Percentiles rank a stretch among this genome's conserved stretches.
Conservation (phyloP, 2,888 invertebrate genomes). For the Lasius fuliginosus region DNA sequence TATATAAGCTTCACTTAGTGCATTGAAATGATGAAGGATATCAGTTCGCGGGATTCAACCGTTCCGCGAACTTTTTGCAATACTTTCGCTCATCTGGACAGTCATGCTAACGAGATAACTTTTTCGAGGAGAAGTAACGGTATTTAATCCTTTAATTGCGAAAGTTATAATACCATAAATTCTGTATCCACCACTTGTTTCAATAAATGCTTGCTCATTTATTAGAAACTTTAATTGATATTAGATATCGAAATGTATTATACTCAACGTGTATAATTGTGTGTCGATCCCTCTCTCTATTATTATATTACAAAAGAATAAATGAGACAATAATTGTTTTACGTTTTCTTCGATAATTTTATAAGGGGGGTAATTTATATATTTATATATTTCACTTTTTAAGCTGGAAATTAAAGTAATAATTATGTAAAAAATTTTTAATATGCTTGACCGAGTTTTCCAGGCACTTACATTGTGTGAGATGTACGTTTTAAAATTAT, state of each 20-base stretch:
- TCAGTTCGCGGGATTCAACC: neutral
- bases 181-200: neutral
- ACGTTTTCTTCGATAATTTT: neutral
- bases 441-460: neutral
- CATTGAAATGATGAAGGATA: constrained; percentile 16
- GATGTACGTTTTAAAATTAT: neutral
- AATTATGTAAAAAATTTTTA: neutral
- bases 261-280: neutral
- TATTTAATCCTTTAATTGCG: constrained; percentile 35
- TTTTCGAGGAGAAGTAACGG: neutral
- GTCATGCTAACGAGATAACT: constrained; percentile 36
- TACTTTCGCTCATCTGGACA: neutral
- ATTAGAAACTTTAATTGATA: neutral
- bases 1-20: neutral
- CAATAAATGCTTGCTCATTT: neutral
- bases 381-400: neutral
- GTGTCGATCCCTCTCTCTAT: neutral
- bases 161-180: constrained; percentile 7
- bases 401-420: neutral
- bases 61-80: constrained; percentile 16
- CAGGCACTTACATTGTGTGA: neutral
- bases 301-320: neutral
- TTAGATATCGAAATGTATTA: neutral
- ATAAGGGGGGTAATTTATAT: neutral
- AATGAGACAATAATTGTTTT: neutral